Base-by-base conservation (phyloP, 2,113 vertebrate genomes). In the Panurus biarmicus region DNA sequence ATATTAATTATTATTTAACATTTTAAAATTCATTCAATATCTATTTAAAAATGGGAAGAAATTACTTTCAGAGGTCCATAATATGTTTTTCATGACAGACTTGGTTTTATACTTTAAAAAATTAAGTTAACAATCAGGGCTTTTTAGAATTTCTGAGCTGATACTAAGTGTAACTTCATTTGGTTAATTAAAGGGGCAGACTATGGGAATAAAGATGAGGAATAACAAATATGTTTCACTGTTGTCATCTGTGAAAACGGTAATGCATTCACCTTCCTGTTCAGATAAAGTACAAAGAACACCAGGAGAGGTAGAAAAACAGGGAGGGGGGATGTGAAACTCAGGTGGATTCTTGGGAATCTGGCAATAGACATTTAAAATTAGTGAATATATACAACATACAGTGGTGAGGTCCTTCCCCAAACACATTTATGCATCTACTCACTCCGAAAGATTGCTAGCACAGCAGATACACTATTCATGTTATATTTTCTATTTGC, bases 261-360 rank as follows among this genome's bases (percentile, higher is more conserved):
- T 31, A 62, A 40, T 26, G 12, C 19, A 62, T 38, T 88, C 40
- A 60, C 7, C 13, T 81, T 71, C 12, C 10, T 42, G 36, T 29
- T 70, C 33, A 79, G 22, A 29, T 38, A 44, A 67, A 76, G 3
- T 33, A 54, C 44, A 86, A 83, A 69, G 10, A 21, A 21, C 60
- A 57, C 25, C 36, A 48, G 40, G 7, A 40, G 11, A 36, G 15
- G 7, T 9, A 47, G 26, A 9, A 38, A 48, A 67, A 79, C 29
- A 6, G 4, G 5, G 8, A 3, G 3, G 21, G 61, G 14, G 3
- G 3, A 18, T 3, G 2, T 40, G 77, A 42, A 83, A 24, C 7
- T 78, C 23, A 50, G 31, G 28, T 36, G 40, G 5, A 23, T 45
- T 28, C 26, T 70, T 64, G 54, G 15, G 23, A 60, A 16, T 51